A percentile compares a stretch with the other conserved stretches of the same genome.
These are phyloP conservation scores for Elmis aenea DNA, from an alignment of 2,888 invertebrate genomes.

Conservation along the genomic window DNA sequence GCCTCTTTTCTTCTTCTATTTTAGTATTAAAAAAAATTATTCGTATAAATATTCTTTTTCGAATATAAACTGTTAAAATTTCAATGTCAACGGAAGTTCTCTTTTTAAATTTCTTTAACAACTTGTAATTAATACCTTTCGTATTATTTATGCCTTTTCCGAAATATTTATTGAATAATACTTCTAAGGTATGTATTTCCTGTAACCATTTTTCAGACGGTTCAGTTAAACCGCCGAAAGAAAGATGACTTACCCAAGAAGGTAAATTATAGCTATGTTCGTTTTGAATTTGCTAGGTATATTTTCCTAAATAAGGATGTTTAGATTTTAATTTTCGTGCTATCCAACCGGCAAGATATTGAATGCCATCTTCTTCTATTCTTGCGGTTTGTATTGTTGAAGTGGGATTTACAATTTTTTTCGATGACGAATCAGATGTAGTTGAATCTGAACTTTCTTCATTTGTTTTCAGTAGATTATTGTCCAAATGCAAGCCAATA, in stretches of 20 bases:
- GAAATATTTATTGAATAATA: neutral
- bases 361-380: neutral
- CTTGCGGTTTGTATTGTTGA: slow-evolving; percentile 1
- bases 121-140: neutral
- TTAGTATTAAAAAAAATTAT: slow-evolving; percentile 3
- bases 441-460: no score
- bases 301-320: neutral
- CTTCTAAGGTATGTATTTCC: neutral
- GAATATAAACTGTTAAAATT: no score
- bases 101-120: neutral
- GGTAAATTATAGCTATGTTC: neutral
- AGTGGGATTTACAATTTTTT: no score
- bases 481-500: no score
- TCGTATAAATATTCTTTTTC: neutral
- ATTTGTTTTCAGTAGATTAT: no score
- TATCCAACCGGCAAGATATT: slow-evolving; percentile 3
- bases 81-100: no score
- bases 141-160: neutral
- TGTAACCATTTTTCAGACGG: neutral
- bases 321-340: slow-evolving; percentile 1
- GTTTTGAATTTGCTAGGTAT: neutral
- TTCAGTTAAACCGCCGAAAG: neutral
- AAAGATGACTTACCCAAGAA: slow-evolving; percentile 1
- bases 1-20: neutral
- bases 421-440: no score